A percentile compares a stretch with the other conserved stretches of the same genome.
These are phyloP conservation scores for Heloderma charlesbogerti DNA, from an alignment of 2,113 vertebrate species.

Conservation along the genomic window DNA sequence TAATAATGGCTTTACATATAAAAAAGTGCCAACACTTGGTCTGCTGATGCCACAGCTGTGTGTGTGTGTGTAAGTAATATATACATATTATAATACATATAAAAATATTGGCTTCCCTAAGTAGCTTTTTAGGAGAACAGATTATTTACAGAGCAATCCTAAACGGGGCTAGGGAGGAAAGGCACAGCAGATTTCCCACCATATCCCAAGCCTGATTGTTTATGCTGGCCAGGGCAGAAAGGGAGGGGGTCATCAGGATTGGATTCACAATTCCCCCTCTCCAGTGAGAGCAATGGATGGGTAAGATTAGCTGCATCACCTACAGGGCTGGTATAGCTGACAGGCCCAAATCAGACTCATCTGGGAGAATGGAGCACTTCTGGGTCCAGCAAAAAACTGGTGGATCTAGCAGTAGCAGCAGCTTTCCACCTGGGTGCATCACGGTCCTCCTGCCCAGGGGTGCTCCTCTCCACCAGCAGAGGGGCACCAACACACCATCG, in stretches of 20 bases:
- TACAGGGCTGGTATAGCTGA: background rate
- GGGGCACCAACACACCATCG: background rate
- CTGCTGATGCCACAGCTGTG: background rate
- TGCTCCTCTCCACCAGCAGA: too few relatives aligned
- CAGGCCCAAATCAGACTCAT: too few relatives aligned
- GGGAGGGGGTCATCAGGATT: too few relatives aligned
- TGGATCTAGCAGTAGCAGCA: background rate
- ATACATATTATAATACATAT: background rate
- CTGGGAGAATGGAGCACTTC: background rate
- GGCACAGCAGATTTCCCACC: background rate
- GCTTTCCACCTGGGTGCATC: background rate
- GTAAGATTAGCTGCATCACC: background rate
- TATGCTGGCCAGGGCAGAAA: background rate
- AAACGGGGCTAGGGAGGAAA: background rate
- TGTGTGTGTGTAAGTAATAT: background rate
- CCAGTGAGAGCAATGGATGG: too few relatives aligned
- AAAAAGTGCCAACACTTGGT: conserved; percentile 7
- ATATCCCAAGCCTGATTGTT: background rate
- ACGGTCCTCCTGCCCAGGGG: too few relatives aligned
- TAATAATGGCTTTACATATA: background rate
- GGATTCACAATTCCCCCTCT: background rate
- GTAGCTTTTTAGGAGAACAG: background rate
- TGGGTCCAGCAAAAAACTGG: background rate
- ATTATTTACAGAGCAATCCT: background rate
- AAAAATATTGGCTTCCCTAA: background rate